Evolutionary conservation across 2,797 vertebrate species (phyloP), one percentile per base, ranked within the genome.

Genomic region (Galaxias olidus): DNA sequence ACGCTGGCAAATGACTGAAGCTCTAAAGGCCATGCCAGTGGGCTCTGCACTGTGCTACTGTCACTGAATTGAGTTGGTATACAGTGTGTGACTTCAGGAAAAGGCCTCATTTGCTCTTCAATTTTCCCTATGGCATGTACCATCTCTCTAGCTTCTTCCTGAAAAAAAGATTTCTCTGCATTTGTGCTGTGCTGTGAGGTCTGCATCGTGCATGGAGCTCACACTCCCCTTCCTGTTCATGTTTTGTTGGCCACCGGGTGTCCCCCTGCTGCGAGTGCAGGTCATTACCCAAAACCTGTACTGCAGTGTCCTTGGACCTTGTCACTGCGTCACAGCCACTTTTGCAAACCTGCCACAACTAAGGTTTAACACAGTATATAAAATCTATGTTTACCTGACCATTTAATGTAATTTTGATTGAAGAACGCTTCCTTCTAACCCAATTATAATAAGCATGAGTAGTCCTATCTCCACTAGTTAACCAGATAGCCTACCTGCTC

Each of bases 161-260:
- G 30, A 30, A 6, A 30, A n/a, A 30, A 30, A 6, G 30, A 30
- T 30, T 30, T 30, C 12, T 43, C 7, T 67, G 61, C 61, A 65
- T 61, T 40, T 64, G 65, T 68, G 9, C 42, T 65, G 45, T 56
- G 14, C 71, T 65, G 48, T 64, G 41, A 58, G 40, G 54, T 70
- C 40, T 72, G 63, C 67, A 67, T 65, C 30, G 50, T 61, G 62
- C 65, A 65, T 70, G 69, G 45, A 49, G 45, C 68, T 50, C 14
- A 40, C 66, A 67, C 65, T 60, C 20, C 67, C 50, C 71, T 63
- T 17, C 10, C 55, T 61, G 66, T 63, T 52, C 69, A 54, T 71
- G 73, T 65, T 74, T 54, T 69, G 74, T 73, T 61, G 81, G 75
- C 85, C 83, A 84, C 81, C 69, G 80, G 80, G 77, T 77, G 82